Base-by-base conservation (phyloP, 2,888 invertebrate species). In the Polymixis flavicincta region DNA sequence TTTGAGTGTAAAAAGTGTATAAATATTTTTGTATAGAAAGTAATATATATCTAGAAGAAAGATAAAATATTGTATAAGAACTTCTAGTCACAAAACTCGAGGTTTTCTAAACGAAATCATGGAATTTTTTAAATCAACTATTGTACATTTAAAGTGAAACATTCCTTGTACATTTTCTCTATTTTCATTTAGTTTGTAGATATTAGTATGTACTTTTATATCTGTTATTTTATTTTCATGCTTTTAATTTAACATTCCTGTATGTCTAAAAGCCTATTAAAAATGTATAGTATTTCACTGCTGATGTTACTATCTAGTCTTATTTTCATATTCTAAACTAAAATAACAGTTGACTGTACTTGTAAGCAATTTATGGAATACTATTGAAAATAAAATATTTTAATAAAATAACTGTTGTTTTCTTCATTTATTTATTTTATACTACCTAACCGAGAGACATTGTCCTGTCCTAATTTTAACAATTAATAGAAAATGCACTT, bases 51-150 rank as follows among this genome's bases (percentile, higher is more conserved):
- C 42, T 75, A 76, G 60, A 81, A 42, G 55, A 66, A 77, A 71
- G n/a, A 19, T 71, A 71, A 73, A 74, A 78, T 77, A 77, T 78
- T 78, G 45, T 74, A 6, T 78, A 80, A 63, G 71, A 78, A 80
- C 81, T 85, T 82, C 81, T 87, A 87, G 87, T 87, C 81, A 83
- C 71, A 74, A 74, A 77, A 84, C 77, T 87, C 13, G 82, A 83
- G 71, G 82, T 86, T 85, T 78, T 57, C n/a, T 69, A 69, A 73
- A 78, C 65, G 28, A 74, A 74, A 68, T 71, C n/a, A 85, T 61
- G 54, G n/a, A 52, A 70, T 70, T 80, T 68, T n/a, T 17, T 28
- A 75, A 75, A 74, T 48, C 13, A 42, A 52, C 14, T 71, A 52
- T 71, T 57, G 13, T 69, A 57, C 7, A 72, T 45, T 13, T 65